Evolutionary conservation across 2,888 invertebrate genomes (phyloP).

Genomic region (Cryptus armator): DNA sequence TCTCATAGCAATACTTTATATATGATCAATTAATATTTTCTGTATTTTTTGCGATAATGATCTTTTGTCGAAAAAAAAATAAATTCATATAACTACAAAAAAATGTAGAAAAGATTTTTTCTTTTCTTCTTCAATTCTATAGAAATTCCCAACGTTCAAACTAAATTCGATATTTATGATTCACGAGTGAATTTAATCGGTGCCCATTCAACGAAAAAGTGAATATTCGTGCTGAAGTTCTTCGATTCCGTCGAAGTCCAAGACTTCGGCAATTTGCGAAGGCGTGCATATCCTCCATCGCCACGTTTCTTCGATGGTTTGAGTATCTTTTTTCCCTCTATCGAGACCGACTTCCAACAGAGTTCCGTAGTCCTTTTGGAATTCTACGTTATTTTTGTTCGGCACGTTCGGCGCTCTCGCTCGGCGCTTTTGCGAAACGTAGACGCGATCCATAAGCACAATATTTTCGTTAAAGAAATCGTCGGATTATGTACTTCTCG

Average conservation of each 20-base stretch:
- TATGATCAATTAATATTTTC: neutral
- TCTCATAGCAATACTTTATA: no score
- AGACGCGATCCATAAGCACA: constrained; percentile 21
- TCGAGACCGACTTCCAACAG: constrained; percentile 19
- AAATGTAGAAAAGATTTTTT: neutral
- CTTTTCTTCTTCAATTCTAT: neutral
- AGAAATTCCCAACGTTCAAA: neutral
- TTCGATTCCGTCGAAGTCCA: neutral
- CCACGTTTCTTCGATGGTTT: constrained; percentile 26
- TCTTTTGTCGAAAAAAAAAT: neutral
- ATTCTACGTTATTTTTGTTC: constrained; percentile 41
- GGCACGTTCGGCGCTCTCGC: neutral
- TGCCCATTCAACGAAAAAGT: neutral
- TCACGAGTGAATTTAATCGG: constrained; percentile 3
- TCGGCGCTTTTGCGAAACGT: constrained; percentile 11
- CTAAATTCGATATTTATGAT: neutral
- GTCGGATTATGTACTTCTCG: constrained; percentile 50
- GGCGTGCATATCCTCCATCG: constrained; percentile 31
- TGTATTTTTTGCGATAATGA: neutral
- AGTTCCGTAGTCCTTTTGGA: constrained; percentile 42
- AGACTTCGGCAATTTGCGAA: constrained; percentile 20
- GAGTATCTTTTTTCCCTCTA: neutral
- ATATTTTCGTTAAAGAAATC: constrained; percentile 59
- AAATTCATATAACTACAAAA: neutral
- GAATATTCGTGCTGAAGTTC: neutral